Percentiles rank a stretch among this genome's conserved stretches.
These are phyloP conservation scores for Phocoena phocoena DNA, from an alignment of 2,113 vertebrate species.

Conservation along the genomic window DNA sequence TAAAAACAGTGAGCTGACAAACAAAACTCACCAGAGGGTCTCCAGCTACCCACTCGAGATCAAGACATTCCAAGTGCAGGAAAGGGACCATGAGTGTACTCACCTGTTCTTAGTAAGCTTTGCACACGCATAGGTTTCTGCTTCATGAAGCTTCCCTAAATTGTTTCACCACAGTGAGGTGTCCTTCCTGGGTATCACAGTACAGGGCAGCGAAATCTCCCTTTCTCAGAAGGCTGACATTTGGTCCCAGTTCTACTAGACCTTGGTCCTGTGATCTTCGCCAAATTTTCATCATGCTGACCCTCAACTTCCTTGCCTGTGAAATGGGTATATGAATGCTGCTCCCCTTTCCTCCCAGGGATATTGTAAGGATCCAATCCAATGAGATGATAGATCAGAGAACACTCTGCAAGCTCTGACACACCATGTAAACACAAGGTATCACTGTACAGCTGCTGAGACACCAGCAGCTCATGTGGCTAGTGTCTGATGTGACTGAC, in stretches of 20 bases:
- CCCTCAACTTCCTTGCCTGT: not conserved
- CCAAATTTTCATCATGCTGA: not conserved
- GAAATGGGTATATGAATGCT: not conserved
- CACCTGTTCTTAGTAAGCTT: not conserved
- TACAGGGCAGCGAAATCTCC: not conserved
- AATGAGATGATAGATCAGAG: not conserved
- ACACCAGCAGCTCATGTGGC: not conserved
- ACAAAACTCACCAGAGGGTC: not conserved
- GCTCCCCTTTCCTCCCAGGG: not conserved
- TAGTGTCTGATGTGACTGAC: not conserved
- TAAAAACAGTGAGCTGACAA: not conserved
- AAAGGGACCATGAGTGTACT: not conserved
- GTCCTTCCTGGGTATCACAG: not conserved
- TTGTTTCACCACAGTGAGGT: not conserved
- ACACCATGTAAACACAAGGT: too few relatives aligned
- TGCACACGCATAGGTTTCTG: rapidly evolving
- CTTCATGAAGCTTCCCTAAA: not conserved
- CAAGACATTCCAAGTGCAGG: not conserved
- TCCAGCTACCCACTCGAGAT: not conserved
- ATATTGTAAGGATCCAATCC: not conserved
- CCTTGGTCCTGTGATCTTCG: not conserved
- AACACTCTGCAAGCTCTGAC: not conserved
- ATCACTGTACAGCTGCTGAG: not conserved
- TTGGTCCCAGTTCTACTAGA: not conserved
- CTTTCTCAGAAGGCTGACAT: not conserved